Percentiles rank a stretch among this genome's conserved stretches.
Conservation (phyloP, 35 echinoderm and acorn worm genomes). For the Amphiura filiformis region DNA sequence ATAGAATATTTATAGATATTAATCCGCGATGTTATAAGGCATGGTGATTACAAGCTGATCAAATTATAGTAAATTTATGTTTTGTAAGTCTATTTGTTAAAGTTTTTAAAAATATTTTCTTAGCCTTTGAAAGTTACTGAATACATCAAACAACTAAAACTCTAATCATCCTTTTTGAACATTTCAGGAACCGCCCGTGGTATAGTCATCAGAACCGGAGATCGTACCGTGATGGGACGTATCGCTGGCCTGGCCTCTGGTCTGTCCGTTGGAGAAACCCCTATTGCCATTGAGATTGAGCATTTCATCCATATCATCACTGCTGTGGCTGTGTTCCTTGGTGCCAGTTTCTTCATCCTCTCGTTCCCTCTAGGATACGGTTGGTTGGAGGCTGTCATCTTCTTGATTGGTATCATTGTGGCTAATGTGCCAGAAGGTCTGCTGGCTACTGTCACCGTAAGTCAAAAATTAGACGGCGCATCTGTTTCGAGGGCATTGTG, state of each 20-base stretch:
- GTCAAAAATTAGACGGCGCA: constrained; percentile 5
- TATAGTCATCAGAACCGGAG: constrained; percentile 86
- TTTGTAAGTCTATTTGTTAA: too few relatives aligned
- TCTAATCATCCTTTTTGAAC: too few relatives aligned
- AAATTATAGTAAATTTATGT: too few relatives aligned
- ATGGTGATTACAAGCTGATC: too few relatives aligned
- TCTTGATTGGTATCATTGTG: constrained; percentile 99
- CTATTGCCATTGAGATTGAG: constrained; percentile 92
- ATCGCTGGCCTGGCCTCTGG: constrained; percentile 95
- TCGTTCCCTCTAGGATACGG: constrained; percentile 74
- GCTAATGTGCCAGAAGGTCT: constrained; percentile 99
- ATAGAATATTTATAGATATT: too few relatives aligned
- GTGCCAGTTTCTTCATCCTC: constrained; percentile 87
- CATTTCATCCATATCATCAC: constrained; percentile 99
- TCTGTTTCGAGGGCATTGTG: too few relatives aligned
- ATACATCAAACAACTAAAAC: too few relatives aligned
- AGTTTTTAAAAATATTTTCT: too few relatives aligned
- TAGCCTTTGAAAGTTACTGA: too few relatives aligned
- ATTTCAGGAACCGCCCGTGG: constrained; percentile 83
- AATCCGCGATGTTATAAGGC: too few relatives aligned
- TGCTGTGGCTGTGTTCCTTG: constrained; percentile 90
- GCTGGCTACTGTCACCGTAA: constrained; percentile 97
- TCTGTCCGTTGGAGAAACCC: constrained; percentile 82
- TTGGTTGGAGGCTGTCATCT: constrained; percentile 81
- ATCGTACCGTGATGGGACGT: constrained; percentile 94